These are phyloP conservation scores for Gambelia wislizenii DNA, from an alignment of 2,797 vertebrate genomes.

Conservation along the genomic window DNA sequence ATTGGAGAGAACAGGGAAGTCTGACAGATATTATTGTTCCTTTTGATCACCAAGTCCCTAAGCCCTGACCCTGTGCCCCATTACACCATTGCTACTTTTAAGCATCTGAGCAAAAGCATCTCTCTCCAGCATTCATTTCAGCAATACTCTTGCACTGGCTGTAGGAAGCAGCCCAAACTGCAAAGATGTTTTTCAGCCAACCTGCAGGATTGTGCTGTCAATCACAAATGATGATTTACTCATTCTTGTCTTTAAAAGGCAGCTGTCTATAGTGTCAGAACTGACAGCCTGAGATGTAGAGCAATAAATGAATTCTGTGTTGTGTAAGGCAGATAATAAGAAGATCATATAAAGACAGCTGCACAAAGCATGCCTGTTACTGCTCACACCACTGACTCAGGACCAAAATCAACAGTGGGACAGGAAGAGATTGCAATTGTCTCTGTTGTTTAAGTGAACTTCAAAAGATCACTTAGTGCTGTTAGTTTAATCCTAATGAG, in stretches of 20 bases:
- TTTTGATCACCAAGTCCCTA: neutral
- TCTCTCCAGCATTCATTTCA: neutral
- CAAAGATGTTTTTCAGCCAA: neutral
- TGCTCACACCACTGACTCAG: conserved; percentile 21
- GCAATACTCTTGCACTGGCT: neutral
- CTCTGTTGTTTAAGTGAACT: conserved; percentile 18
- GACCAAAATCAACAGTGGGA: conserved; percentile 29
- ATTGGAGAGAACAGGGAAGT: neutral
- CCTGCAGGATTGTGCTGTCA: neutral
- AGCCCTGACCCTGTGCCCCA: neutral
- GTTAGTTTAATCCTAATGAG: conserved; percentile 32
- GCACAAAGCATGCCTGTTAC: conserved; percentile 24
- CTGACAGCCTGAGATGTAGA: conserved; percentile 3
- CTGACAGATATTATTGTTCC: neutral
- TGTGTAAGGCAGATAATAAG: neutral
- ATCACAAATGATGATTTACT: neutral
- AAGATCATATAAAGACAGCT: conserved; percentile 23
- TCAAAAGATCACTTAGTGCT: neutral
- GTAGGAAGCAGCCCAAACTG: neutral
- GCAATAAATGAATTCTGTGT: neutral
- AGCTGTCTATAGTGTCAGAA: neutral
- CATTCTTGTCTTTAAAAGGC: neutral
- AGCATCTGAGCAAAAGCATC: neutral
- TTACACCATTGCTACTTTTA: neutral
- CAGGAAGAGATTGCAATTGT: conserved; percentile 23